phyloP scores from a whole-genome alignment of 2,113 vertebrate genomes.

The Urocynchramus pylzowi region DNA sequence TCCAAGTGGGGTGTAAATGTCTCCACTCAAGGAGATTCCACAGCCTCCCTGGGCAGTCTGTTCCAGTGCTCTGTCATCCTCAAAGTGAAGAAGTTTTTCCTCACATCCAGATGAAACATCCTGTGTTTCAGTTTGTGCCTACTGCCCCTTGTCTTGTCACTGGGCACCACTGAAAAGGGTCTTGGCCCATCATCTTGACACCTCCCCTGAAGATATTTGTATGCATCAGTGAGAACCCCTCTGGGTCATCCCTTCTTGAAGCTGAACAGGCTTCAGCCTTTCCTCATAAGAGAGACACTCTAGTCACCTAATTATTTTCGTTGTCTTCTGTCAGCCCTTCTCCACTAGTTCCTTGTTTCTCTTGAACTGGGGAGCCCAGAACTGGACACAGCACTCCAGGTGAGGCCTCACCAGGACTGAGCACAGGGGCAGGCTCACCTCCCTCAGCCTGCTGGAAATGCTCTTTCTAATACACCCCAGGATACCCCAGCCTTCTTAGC shows the following conservation, averaged over 20 bases:
- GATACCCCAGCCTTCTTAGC: neutral
- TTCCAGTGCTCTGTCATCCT: neutral
- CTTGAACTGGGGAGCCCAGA: neutral
- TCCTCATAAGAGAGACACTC: neutral
- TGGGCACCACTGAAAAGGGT: neutral
- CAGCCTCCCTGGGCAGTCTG: neutral
- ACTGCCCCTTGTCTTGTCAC: neutral
- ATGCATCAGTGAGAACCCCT: rapidly evolving
- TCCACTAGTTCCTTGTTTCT: neutral
- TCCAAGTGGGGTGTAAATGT: neutral
- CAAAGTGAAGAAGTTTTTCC: neutral
- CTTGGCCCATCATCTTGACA: neutral
- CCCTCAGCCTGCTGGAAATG: rapidly evolving
- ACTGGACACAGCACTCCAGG: neutral
- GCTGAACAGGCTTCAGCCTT: neutral
- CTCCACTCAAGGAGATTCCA: neutral
- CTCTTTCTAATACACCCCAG: neutral
- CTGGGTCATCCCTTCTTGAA: rapidly evolving
- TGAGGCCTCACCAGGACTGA: neutral
- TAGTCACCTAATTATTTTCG: neutral
- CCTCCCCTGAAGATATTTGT: neutral
- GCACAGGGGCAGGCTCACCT: neutral
- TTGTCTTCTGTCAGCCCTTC: neutral
- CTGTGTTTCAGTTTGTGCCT: neutral
- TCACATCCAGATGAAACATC: rapidly evolving